A percentile compares a stretch with the other conserved stretches of the same genome.
phyloP scores from a whole-genome alignment of 1,140 invertebrate species.

The Agrilus planipennis region DNA sequence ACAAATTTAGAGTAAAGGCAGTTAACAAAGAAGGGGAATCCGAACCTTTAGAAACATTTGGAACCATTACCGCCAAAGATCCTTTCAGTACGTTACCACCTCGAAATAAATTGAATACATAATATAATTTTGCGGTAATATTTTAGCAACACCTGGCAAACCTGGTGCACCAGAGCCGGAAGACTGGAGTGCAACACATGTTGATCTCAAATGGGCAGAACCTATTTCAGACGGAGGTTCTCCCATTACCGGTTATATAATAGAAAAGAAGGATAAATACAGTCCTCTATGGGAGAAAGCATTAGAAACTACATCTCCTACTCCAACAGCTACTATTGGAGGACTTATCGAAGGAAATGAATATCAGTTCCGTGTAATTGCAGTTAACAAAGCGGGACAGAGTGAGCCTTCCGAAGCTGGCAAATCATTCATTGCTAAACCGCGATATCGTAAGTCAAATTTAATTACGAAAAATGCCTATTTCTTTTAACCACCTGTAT shows the following conservation, averaged over 20 bases:
- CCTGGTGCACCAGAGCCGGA: constrained; percentile 77
- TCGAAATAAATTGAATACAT: constrained; percentile 1
- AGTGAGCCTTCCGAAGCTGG: constrained; percentile 79
- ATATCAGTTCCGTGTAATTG: constrained; percentile 96
- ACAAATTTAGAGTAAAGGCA: constrained; percentile 96
- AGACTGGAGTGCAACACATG: constrained; percentile 86
- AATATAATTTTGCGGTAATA: constrained; percentile 4
- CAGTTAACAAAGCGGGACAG: constrained; percentile 87
- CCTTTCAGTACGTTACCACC: constrained; percentile 74
- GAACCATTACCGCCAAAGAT: constrained; percentile 91
- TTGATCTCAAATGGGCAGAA: constrained; percentile 76
- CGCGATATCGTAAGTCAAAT: constrained; percentile 58
- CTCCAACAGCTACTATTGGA: constrained; percentile 61
- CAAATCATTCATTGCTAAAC: constrained; percentile 84
- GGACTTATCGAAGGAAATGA: constrained; percentile 93
- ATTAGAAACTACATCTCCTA: constrained; percentile 59
- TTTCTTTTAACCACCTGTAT: constrained; percentile 12
- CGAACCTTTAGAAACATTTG: constrained; percentile 87
- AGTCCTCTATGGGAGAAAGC: constrained; percentile 86
- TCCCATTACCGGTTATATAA: constrained; percentile 86
- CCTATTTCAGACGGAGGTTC: constrained; percentile 79
- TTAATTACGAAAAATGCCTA: neutral
- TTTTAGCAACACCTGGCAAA: constrained; percentile 58
- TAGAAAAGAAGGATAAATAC: constrained; percentile 96
- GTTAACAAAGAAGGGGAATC: constrained; percentile 95